Conservation (phyloP, 2,797 vertebrate species). For the Phyllotis vaccarum region DNA sequence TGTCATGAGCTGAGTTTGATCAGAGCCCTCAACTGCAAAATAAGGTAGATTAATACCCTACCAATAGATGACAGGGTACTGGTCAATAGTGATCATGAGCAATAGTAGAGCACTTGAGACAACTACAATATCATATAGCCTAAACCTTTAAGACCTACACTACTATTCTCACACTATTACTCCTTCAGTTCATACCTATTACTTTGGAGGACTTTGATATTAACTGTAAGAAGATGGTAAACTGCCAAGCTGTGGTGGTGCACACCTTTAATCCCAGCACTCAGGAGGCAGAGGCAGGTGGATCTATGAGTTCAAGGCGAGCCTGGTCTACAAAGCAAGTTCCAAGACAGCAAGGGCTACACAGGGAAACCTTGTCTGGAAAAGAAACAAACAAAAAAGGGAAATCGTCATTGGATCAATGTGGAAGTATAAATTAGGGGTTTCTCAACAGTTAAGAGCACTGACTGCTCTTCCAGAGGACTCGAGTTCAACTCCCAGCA, state of each 20-base stretch:
- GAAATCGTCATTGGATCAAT: conserved; percentile 26
- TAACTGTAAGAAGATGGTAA: background rate
- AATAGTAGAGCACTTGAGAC: background rate
- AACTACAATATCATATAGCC: background rate
- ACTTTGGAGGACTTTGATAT: background rate
- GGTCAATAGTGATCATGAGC: background rate
- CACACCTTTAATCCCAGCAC: background rate
- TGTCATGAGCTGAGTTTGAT: conserved; percentile 8
- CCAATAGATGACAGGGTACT: background rate
- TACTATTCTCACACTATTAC: background rate
- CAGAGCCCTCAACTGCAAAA: background rate
- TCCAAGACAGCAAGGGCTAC: background rate
- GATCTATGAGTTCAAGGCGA: background rate
- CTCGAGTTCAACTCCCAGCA: background rate
- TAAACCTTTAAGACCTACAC: accelerated
- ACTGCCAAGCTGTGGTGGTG: background rate
- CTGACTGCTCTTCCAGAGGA: background rate
- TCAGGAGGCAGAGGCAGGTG: background rate
- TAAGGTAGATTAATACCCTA: background rate
- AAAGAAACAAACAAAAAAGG: background rate
- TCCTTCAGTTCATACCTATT: background rate
- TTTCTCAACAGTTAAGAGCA: background rate
- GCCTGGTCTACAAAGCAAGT: background rate
- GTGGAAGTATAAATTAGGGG: background rate
- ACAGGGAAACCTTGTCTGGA: background rate